Conservation (phyloP, 2,888 invertebrate genomes). For the Stegophylla sp. region DNA sequence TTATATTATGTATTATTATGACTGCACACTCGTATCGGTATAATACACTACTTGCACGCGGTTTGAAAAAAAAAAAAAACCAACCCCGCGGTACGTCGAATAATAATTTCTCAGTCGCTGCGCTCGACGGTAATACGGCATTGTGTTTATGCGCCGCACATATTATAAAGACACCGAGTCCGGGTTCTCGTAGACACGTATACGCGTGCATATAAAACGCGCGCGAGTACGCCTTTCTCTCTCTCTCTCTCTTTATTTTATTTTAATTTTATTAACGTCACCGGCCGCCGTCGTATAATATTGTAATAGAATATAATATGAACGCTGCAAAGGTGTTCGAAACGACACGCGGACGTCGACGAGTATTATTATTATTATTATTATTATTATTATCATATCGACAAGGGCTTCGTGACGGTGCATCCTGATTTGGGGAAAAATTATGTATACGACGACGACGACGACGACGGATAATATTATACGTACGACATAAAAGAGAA, state of each 20-base stretch:
- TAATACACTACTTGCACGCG: not conserved
- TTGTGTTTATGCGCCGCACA: constrained; percentile 53
- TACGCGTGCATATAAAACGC: no score
- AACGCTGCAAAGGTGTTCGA: not conserved
- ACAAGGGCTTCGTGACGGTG: constrained; percentile 42
- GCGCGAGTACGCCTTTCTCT: not conserved
- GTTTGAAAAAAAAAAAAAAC: no score
- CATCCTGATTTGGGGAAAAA: constrained; percentile 29
- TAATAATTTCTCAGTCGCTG: constrained; percentile 32
- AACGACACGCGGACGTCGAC: not conserved
- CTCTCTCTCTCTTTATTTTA: not conserved
- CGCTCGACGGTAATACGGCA: constrained; percentile 46
- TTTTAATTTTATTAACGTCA: not conserved
- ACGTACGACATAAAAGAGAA: no score
- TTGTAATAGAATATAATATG: no score
- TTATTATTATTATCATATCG: not conserved
- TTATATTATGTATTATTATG: no score
- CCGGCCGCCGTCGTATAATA: no score
- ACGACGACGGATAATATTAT: no score
- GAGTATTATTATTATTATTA: not conserved
- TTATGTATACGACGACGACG: not conserved
- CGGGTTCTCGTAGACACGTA: not conserved
- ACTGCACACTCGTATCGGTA: not conserved
- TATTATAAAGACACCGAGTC: constrained; percentile 14
- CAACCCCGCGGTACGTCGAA: not conserved